phyloP scores from a whole-genome alignment of 2,113 vertebrate genomes.

The Eublepharis macularius region DNA sequence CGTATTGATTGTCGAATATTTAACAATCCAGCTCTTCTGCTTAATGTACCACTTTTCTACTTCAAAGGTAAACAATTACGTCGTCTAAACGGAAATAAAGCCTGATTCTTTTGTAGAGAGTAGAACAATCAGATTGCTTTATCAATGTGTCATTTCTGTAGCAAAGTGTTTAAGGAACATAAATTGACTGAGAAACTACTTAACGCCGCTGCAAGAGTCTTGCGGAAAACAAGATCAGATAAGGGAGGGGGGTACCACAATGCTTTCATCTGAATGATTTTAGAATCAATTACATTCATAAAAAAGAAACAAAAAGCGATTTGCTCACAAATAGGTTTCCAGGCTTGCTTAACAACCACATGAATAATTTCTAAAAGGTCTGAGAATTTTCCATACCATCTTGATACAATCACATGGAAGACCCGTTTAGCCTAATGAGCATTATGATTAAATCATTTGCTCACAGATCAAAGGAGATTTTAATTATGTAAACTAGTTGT shows the following conservation, averaged over 20 bases:
- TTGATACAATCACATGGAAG: constrained; percentile 78
- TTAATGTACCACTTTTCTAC: not conserved
- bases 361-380: constrained; percentile 67
- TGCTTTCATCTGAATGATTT: constrained; percentile 68
- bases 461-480: constrained; percentile 81
- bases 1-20: not conserved
- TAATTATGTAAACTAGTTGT: constrained; percentile 81
- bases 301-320: constrained; percentile 67
- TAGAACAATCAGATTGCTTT: constrained; percentile 31
- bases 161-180: constrained; percentile 58
- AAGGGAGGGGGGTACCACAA: constrained; percentile 29
- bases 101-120: not conserved
- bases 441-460: constrained; percentile 81
- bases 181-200: constrained; percentile 45
- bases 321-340: constrained; percentile 50
- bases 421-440: constrained; percentile 77
- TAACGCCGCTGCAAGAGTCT: constrained; percentile 50
- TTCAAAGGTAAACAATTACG: not conserved
- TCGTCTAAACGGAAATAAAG: constrained; percentile 30
- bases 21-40: not conserved
- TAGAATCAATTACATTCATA: constrained; percentile 58
- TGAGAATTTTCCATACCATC: constrained; percentile 74
- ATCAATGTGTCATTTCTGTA: constrained; percentile 39
- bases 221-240: constrained; percentile 62
- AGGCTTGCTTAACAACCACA: constrained; percentile 66